These are phyloP conservation scores for Rotaria magnacalcarata DNA, from an alignment of 2,888 invertebrate species.

Conservation along the genomic window DNA sequence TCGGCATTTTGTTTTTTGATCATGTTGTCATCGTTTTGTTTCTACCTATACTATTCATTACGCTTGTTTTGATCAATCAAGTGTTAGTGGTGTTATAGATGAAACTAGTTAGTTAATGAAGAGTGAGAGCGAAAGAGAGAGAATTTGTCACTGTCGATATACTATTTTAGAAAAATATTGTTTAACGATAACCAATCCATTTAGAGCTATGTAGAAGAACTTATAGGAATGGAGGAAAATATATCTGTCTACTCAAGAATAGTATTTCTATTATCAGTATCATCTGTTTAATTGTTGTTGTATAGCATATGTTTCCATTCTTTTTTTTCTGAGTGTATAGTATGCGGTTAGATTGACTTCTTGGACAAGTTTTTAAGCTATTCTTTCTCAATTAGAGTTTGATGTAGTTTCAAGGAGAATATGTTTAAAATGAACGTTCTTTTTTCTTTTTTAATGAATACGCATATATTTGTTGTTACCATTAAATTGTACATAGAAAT, in stretches of 20 bases:
- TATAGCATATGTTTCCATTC: background rate
- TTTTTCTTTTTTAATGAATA: background rate
- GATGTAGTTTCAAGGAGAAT: background rate
- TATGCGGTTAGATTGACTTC: background rate
- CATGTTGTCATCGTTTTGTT: constrained; percentile 26
- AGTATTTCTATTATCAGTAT: background rate
- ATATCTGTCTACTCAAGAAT: background rate
- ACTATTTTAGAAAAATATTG: background rate
- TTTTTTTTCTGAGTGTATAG: background rate
- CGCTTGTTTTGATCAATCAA: constrained; percentile 3
- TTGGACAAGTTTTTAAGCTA: background rate
- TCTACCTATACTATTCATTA: background rate
- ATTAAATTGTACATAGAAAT: background rate
- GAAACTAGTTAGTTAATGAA: constrained; percentile 4
- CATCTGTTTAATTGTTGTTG: background rate
- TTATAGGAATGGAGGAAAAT: background rate
- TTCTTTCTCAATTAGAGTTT: background rate
- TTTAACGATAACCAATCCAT: background rate
- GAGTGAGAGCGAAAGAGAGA: background rate
- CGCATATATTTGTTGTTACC: background rate
- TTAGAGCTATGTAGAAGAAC: background rate
- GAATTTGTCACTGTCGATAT: background rate
- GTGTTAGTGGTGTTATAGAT: background rate
- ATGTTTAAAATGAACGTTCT: background rate
- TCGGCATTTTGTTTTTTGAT: constrained; percentile 8